Evolutionary conservation across 2,888 invertebrate genomes (phyloP), one percentile per base, ranked within the genome.

Genomic region (Ceraclea dissimilis): DNA sequence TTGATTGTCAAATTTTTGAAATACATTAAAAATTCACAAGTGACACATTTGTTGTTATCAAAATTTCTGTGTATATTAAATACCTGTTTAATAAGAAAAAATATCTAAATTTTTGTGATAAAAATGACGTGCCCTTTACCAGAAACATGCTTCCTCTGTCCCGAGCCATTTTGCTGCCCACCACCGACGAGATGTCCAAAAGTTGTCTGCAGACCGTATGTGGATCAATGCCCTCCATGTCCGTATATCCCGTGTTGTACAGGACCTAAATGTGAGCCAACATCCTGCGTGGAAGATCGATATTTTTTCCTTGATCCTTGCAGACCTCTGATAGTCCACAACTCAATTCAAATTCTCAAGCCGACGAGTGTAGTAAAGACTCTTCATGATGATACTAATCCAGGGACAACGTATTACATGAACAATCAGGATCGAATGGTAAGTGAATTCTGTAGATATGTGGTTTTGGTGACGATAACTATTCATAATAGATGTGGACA

Each of bases 221-320:
- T 54, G 8, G 20, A 22, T 5, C 44, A 49, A 1, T 49, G 49
- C 2, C 54, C 54, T n/a, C 54, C 54, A 19, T 54, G 54, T 19
- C 54, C 54, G 4, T 34, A 26, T 10, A 54, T 54, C 18, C 54
- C 54, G 2, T 5, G 22, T 4, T 54, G 54, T 16, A 31, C 16
- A 2, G 11, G n/a, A 2, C 26, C 54, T 2, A 31, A 26, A 16
- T 54, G 54, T 39, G 19, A 18, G 10, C 54, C 54, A n/a, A 34
- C n/a, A 43, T 49, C 39, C n/a, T 39, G 39, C 13, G 21, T 19
- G 5, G 19, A 19, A 13, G 20, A 44, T 18, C 49, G 11, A 17
- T 26, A 18, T 17, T 17, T 54, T 10, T 54, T 54, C n/a, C 43
- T 49, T 50, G 54, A 54, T 20, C 54, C 54, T 13, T 54, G 54